Evolutionary conservation across 2,797 vertebrate genomes (phyloP).

Genomic region (Eulemur coronatus): DNA sequence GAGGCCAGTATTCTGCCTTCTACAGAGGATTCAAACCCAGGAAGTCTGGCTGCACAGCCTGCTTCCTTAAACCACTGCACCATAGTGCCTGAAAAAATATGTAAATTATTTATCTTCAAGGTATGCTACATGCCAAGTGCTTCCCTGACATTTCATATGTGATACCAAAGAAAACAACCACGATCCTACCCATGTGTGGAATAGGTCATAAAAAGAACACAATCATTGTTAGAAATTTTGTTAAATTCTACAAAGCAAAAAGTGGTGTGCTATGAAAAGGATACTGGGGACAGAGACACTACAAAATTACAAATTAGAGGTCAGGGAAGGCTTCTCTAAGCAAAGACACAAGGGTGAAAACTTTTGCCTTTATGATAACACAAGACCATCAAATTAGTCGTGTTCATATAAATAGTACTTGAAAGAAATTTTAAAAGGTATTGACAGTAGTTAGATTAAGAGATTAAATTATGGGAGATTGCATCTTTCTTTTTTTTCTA

Average conservation of each 20-base stretch:
- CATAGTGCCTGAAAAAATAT: background rate
- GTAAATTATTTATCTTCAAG: background rate
- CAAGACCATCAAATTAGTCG: background rate
- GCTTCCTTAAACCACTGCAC: background rate
- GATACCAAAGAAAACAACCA: background rate
- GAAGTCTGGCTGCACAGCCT: background rate
- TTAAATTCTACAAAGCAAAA: background rate
- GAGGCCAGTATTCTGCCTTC: background rate
- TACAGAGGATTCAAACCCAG: background rate
- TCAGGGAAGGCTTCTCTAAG: background rate
- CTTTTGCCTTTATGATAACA: background rate
- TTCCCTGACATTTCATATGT: background rate
- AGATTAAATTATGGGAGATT: background rate
- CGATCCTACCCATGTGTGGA: background rate
- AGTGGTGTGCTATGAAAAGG: background rate
- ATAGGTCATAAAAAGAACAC: background rate
- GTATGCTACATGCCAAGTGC: background rate
- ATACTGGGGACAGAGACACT: background rate
- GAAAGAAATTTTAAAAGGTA: background rate
- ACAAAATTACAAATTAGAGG: background rate
- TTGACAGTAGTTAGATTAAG: background rate
- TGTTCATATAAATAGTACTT: background rate
- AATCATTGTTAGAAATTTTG: background rate
- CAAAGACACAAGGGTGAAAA: background rate
- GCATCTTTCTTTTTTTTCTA: background rate